Evolutionary conservation across 2,113 vertebrate species (phyloP).

Genomic region (Tetrax tetrax): DNA sequence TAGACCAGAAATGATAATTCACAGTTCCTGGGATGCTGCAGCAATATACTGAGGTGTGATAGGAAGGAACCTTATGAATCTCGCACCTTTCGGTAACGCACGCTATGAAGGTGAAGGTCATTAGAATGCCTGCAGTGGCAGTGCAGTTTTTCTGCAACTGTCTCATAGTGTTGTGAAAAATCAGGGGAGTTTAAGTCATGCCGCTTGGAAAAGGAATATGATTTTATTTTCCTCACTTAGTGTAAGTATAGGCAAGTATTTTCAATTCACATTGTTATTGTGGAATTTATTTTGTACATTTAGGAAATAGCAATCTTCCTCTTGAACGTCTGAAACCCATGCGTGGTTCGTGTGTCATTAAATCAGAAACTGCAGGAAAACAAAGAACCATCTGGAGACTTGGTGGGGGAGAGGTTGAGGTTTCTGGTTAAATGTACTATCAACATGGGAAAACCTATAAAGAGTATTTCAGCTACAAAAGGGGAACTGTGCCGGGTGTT

Average conservation of each 20-base stretch:
- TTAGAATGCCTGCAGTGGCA: not conserved
- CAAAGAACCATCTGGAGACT: constrained; percentile 59
- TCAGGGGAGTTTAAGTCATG: not conserved
- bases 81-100: not conserved
- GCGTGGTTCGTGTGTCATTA: constrained; percentile 35
- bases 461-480: not conserved
- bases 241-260: not conserved
- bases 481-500: not conserved
- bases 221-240: not conserved
- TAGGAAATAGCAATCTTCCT: not conserved
- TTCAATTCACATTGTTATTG: not conserved
- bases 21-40: not conserved
- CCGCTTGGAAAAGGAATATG: not conserved
- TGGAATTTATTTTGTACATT: not conserved
- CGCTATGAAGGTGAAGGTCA: not conserved
- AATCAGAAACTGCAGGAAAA: constrained; percentile 44
- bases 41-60: not conserved
- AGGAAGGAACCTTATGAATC: not conserved
- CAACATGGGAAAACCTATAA: not conserved
- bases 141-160: constrained; percentile 1
- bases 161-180: not conserved
- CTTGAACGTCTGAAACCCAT: not conserved
- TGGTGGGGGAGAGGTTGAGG: not conserved
- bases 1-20: not conserved
- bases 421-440: not conserved